A percentile compares a stretch with the other conserved stretches of the same genome.
These are phyloP conservation scores for Nerophis lumbriciformis DNA, from an alignment of 2,113 vertebrate genomes.

Conservation along the genomic window DNA sequence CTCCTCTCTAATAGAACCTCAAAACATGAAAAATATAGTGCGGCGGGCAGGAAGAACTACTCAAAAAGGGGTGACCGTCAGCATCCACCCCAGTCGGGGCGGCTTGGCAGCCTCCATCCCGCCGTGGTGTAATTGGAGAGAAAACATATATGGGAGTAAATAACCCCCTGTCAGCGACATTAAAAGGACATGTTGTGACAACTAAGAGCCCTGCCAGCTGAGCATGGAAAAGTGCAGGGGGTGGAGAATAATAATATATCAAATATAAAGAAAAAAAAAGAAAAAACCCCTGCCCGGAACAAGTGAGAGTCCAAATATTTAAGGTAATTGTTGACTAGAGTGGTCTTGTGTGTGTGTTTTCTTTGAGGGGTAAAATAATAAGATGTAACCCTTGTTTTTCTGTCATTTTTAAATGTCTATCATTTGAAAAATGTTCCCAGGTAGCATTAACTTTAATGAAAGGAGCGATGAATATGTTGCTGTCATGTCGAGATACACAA, in stretches of 20 bases:
- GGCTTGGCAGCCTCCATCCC: slow-evolving; percentile 71
- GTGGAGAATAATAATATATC: slow-evolving; percentile 61
- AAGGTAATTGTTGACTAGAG: slow-evolving; percentile 64
- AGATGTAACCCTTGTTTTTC: background rate
- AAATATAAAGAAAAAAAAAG: slow-evolving; percentile 63
- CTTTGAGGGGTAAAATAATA: background rate
- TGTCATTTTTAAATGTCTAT: background rate
- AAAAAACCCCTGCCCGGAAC: slow-evolving; percentile 40
- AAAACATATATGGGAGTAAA: slow-evolving; percentile 82
- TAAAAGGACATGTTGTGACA: slow-evolving; percentile 74
- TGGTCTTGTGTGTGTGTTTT: background rate
- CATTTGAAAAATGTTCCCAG: slow-evolving; percentile 50
- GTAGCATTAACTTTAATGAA: slow-evolving; percentile 44
- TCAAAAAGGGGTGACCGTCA: slow-evolving; percentile 76
- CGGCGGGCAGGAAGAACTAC: slow-evolving; percentile 71
- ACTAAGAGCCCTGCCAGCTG: slow-evolving; percentile 65
- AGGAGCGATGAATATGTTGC: slow-evolving; percentile 19
- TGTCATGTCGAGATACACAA: slow-evolving; percentile 8
- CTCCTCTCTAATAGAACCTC: slow-evolving; percentile 71
- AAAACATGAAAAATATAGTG: slow-evolving; percentile 77
- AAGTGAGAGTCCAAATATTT: slow-evolving; percentile 66
- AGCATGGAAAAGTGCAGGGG: slow-evolving; percentile 68
- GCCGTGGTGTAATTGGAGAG: slow-evolving; percentile 79
- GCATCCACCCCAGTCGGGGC: slow-evolving; percentile 53
- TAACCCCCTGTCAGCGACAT: slow-evolving; percentile 80